Evolutionary conservation across 2,797 vertebrate genomes (phyloP).

Genomic region (Xerus rutilus): DNA sequence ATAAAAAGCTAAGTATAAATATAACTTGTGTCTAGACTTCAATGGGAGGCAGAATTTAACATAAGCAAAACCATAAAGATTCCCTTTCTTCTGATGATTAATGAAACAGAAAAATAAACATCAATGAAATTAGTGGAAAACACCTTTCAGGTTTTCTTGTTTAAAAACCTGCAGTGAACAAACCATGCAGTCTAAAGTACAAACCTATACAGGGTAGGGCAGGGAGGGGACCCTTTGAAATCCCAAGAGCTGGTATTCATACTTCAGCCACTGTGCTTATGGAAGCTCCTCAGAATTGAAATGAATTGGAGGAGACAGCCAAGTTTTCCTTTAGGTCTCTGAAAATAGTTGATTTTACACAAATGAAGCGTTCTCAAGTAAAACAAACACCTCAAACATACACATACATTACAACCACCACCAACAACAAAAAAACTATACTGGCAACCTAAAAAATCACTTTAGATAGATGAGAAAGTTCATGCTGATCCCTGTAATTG

Average conservation of each 20-base stretch:
- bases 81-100: not conserved
- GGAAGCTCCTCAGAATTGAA: not conserved
- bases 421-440: accelerated
- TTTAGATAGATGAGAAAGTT: not conserved
- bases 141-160: not conserved
- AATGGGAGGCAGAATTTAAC: not conserved
- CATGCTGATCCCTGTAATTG: not conserved
- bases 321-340: not conserved
- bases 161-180: not conserved
- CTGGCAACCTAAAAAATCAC: not conserved
- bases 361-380: not conserved
- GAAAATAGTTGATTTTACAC: not conserved
- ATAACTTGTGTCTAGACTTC: not conserved
- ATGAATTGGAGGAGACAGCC: not conserved
- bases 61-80: not conserved
- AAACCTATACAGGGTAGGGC: accelerated
- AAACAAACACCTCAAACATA: not conserved
- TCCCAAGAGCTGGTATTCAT: not conserved
- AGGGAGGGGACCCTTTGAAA: accelerated
- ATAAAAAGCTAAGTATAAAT: not conserved
- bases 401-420: accelerated
- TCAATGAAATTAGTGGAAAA: not conserved
- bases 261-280: not conserved
- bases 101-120: not conserved
- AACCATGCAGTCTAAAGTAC: not conserved